Conservation (phyloP, 2,113 vertebrate genomes). For the Micronycteris hirsuta region DNA sequence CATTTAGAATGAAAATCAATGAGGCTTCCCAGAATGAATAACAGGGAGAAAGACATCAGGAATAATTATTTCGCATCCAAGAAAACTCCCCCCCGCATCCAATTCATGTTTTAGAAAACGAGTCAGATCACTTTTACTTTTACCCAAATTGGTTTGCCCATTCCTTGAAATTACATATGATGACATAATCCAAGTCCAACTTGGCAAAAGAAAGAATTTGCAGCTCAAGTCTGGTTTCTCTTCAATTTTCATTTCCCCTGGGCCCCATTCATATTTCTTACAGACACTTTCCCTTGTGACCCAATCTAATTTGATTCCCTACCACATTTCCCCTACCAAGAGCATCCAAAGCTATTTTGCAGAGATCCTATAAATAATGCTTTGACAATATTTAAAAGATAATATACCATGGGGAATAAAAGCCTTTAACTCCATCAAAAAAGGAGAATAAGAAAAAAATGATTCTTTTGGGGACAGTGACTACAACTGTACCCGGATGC, state of each 20-base stretch:
- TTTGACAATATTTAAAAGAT: slow-evolving; percentile 35
- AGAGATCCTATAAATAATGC: slow-evolving; percentile 67
- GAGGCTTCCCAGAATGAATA: neutral
- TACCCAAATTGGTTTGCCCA: slow-evolving; percentile 25
- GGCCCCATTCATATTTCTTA: slow-evolving; percentile 58
- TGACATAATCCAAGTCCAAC: slow-evolving; percentile 54
- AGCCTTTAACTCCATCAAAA: neutral
- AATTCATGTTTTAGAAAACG: slow-evolving; percentile 28
- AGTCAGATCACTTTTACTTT: slow-evolving; percentile 35
- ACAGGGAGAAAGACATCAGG: neutral
- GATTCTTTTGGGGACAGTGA: neutral
- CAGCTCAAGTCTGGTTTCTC: slow-evolving; percentile 52
- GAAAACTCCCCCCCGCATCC: neutral
- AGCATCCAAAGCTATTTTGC: slow-evolving; percentile 55
- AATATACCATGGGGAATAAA: neutral
- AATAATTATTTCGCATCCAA: slow-evolving; percentile 25
- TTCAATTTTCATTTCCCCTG: slow-evolving; percentile 42
- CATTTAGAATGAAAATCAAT: neutral
- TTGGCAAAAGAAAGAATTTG: slow-evolving; percentile 43
- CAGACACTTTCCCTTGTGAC: slow-evolving; percentile 66
- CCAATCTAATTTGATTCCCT: slow-evolving; percentile 52
- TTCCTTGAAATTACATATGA: slow-evolving; percentile 58
- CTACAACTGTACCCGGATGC: neutral
- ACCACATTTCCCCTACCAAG: slow-evolving; percentile 45
- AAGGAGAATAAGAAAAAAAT: neutral